These are phyloP conservation scores for Volucella bombylans DNA, from an alignment of 2,888 invertebrate genomes.

Conservation along the genomic window DNA sequence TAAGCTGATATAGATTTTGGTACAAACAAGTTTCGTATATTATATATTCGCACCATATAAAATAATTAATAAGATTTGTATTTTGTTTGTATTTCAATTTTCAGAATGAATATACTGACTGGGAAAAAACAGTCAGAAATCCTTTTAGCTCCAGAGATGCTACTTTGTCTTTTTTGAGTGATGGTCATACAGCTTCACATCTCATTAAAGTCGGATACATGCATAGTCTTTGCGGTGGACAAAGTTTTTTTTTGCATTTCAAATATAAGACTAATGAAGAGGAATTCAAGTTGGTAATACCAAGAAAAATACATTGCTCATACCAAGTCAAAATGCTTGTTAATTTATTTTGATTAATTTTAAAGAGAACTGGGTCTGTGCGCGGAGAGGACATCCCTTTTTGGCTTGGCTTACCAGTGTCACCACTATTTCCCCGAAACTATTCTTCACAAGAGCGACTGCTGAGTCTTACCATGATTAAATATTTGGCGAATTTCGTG, in stretches of 20 bases:
- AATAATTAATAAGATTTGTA: no score
- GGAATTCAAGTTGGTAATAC: slow-evolving; percentile 88
- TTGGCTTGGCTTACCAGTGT: slow-evolving; percentile 90
- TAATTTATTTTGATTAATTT: slow-evolving; percentile 8
- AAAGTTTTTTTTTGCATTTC: slow-evolving; percentile 94
- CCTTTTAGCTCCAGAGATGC: slow-evolving; percentile 93
- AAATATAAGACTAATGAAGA: slow-evolving; percentile 92
- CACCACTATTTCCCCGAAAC: slow-evolving; percentile 88
- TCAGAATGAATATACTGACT: slow-evolving; percentile 97
- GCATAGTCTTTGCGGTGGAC: slow-evolving; percentile 90
- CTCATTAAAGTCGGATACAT: slow-evolving; percentile 90
- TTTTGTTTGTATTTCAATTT: slow-evolving; percentile 6
- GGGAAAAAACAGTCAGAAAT: slow-evolving; percentile 94
- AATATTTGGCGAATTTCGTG: slow-evolving; percentile 93
- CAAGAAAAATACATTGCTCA: background rate
- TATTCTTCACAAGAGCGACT: slow-evolving; percentile 90
- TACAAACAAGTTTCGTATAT: no score
- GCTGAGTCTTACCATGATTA: slow-evolving; percentile 90
- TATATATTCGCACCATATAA: no score
- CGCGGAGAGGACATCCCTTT: slow-evolving; percentile 94
- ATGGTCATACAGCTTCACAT: slow-evolving; percentile 95
- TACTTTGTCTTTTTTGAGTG: slow-evolving; percentile 93
- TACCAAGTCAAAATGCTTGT: background rate
- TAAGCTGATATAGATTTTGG: no score
- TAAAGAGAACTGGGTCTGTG: slow-evolving; percentile 89